Evolutionary conservation across 2,888 invertebrate species (phyloP).

Genomic region (Onthophagus sagittarius): DNA sequence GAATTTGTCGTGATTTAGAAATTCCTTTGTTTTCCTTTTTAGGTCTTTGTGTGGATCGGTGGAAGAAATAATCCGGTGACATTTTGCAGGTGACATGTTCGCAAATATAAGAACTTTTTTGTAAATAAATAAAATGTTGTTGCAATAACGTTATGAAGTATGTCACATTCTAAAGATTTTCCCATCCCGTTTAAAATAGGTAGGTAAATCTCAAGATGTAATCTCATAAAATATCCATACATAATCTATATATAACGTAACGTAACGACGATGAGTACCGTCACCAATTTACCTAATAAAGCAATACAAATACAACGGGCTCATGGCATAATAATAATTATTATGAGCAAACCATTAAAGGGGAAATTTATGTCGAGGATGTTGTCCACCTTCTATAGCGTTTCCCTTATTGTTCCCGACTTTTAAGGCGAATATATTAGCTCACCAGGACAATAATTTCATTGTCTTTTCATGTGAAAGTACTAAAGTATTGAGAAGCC

Average conservation of each 20-base stretch:
- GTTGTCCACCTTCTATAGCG: not conserved
- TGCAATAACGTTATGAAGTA: not conserved
- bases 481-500: not conserved
- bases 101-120: not conserved
- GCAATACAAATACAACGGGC: not conserved
- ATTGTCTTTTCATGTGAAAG: conserved; percentile 12
- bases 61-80: not conserved
- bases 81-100: not conserved
- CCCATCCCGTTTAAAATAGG: not conserved
- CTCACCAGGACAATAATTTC: conserved; percentile 3
- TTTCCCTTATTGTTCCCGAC: conserved; percentile 5
- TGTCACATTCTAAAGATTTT: not conserved
- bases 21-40: not conserved
- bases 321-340: not conserved
- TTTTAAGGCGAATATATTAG: conserved; percentile 9
- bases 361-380: conserved; percentile 7
- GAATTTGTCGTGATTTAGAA: not conserved
- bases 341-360: conserved; percentile 5
- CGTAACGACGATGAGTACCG: not conserved
- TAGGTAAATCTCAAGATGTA: not conserved
- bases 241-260: not conserved
- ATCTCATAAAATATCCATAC: not conserved
- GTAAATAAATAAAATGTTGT: not conserved
- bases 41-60: not conserved
- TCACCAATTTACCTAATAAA: not conserved